Percentiles rank a stretch among this genome's conserved stretches.
These are phyloP conservation scores for zebrafish (Danio rerio) DNA, from an alignment of 2,113 vertebrate species.

Conservation along the genomic window DNA sequence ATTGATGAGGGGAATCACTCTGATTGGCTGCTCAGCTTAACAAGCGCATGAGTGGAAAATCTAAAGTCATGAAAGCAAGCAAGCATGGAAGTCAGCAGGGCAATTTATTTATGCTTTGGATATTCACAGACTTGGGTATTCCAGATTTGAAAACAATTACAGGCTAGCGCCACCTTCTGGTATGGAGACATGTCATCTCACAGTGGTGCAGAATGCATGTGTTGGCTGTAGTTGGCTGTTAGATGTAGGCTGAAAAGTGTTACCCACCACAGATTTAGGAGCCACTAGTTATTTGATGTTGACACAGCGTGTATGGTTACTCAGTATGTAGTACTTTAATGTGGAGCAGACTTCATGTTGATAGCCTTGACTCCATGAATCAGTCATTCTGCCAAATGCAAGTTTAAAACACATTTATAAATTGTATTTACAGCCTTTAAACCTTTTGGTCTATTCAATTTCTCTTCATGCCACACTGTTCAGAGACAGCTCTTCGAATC, in stretches of 20 bases:
- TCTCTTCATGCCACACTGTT: neutral
- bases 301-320: neutral
- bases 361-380: neutral
- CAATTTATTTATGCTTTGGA: neutral
- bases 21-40: neutral
- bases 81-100: neutral
- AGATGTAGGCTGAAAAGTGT: no score
- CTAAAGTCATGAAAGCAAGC: neutral
- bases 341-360: neutral
- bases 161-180: no score
- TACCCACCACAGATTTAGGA: neutral
- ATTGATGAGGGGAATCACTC: neutral
- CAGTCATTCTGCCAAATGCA: neutral
- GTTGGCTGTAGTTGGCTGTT: no score
- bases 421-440: slow-evolving; percentile 27
- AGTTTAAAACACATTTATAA: neutral
- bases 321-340: neutral
- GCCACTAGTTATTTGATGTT: neutral
- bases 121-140: neutral
- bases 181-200: no score
- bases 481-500: neutral
- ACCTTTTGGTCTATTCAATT: neutral
- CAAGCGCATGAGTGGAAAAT: no score
- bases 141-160: no score
- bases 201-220: no score